Evolutionary conservation across 2,888 invertebrate genomes (phyloP).

Genomic region (Papilio elwesi): DNA sequence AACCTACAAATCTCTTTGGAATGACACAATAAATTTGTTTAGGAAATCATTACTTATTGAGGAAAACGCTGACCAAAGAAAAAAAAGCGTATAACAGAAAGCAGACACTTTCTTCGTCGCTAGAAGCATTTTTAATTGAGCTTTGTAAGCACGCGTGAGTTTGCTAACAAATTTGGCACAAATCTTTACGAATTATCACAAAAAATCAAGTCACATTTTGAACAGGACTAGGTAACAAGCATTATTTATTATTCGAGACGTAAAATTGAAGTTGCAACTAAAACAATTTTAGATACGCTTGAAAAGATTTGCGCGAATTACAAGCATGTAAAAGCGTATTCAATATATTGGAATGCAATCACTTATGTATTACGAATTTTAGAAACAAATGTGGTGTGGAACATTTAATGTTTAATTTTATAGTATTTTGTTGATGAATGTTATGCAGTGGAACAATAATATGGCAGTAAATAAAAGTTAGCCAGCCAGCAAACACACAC

Average conservation of each 20-base stretch:
- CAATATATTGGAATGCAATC: too few species aligned
- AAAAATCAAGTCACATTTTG: not conserved
- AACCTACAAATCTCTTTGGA: too few species aligned
- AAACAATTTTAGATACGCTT: not conserved
- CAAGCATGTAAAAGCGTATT: not conserved
- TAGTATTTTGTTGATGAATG: not conserved
- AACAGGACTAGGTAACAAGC: not conserved
- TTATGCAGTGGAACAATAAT: slow-evolving; percentile 18
- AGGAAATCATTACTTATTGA: too few species aligned
- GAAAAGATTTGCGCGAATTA: not conserved
- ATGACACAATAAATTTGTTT: too few species aligned
- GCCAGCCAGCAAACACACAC: slow-evolving; percentile 36
- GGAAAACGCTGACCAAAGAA: too few species aligned
- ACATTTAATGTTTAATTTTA: too few species aligned
- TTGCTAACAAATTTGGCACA: not conserved
- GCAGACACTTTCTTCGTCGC: not conserved
- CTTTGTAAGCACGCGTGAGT: not conserved
- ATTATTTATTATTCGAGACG: too few species aligned
- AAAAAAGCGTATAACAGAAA: too few species aligned
- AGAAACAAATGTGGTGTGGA: not conserved
- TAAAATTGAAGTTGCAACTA: too few species aligned
- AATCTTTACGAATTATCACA: not conserved
- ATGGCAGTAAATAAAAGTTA: slow-evolving; percentile 41
- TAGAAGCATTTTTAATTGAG: not conserved
- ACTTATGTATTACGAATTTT: not conserved